Base-by-base conservation (phyloP, 2,888 invertebrate genomes). In the Furcula furcula region DNA sequence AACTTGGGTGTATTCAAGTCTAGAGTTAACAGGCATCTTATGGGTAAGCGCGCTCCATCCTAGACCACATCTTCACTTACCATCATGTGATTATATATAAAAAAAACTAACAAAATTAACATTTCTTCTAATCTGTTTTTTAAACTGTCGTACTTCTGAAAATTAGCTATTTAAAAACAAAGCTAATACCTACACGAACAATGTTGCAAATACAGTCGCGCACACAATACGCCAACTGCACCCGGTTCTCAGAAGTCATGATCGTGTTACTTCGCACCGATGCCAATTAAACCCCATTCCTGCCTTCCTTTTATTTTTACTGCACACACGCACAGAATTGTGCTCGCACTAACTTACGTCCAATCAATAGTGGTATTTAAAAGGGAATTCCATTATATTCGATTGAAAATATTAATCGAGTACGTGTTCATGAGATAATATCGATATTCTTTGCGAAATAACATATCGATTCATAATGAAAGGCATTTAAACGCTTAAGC, bases 281-380 rank as follows among this genome's bases (percentile, higher is more conserved):
- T 60, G 76, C 78, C 78, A 78, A 77, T 79, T 79, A 78, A 78
- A 76, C 58, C 55, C 40, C 53, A 57, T 59, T 57, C 16, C 49
- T n/a, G 58, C 60, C 59, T 45, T 48, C 34, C 22, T 59, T 70
- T 71, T 69, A 55, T 64, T 74, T 70, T 70, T 50, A 72, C 68
- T 69, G 57, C 57, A 59, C 57, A 67, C 57, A 60, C 59, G 50
- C 18, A 28, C 15, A 7, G 55, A 50, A 59, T 63, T 55, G 46
- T 60, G 54, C 55, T 58, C 48, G 60, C 55, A 47, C 44, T 51
- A 46, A 47, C 46, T 44, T 46, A 47, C 47, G 40, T n/a, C n/a
- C n/a, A n/a, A 34, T 49, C 48, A 48, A 49, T 56, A 51, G 46
- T 46, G 49, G 50, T 52, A 59, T 51, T 56, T 56, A 26, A 36